Base-by-base conservation (phyloP, 2,888 invertebrate genomes). In the Ophion obscuratus region DNA sequence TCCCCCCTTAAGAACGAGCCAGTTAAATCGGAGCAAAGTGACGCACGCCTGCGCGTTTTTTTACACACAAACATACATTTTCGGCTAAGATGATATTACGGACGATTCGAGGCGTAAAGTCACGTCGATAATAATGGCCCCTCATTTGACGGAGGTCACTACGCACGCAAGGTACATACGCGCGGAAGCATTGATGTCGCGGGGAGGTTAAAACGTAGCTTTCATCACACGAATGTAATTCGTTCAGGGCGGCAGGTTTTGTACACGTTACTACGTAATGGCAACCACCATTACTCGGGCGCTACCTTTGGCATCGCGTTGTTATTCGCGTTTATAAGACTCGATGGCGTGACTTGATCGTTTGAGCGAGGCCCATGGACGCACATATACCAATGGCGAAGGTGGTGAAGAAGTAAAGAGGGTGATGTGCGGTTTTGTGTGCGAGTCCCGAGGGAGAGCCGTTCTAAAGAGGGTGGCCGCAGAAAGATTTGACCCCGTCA, bases 281-380 rank as follows among this genome's bases (percentile, higher is more conserved):
- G 86, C 88, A 66, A 70, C 81, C 84, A 85, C 84, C 88, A 89
- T 91, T 91, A 90, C 81, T 78, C 83, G 84, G 78, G 17, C 53
- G 53, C 75, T 84, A 77, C 73, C 61, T 68, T 70, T 24, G 66
- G 31, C 80, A 75, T 81, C 77, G 73, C 78, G 74, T 81, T 70
- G 74, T 73, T 73, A 87, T 83, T 77, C 84, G 87, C 87, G 87
- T 86, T 89, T 88, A 87, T 87, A 88, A 86, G 87, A 88, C 80
- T 80, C 88, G 89, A 88, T 91, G 88, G 91, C 91, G 91, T 91
- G 91, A 91, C 90, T 90, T 84, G 89, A 89, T 89, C 89, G 89
- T 87, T 89, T 90, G 87, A 71, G 61, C 68, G 74, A 76, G 76
- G 44, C 47, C 47, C 61, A 81, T 53, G 40, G 14, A 59, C 66